Conservation (phyloP, 1,140 invertebrate species). For the Euwallacea fornicatus region DNA sequence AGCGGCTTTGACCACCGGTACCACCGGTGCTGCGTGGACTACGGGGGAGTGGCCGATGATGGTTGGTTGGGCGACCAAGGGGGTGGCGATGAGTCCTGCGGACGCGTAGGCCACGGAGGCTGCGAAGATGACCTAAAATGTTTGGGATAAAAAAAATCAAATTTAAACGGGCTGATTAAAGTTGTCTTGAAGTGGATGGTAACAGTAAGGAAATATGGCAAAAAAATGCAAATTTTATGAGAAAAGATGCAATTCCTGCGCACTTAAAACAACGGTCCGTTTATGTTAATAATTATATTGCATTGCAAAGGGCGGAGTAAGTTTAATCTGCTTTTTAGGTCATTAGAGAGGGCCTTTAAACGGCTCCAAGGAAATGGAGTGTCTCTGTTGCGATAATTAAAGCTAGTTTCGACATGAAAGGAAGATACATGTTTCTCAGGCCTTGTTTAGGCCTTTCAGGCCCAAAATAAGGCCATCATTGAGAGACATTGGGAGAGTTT, state of each 20-base stretch:
- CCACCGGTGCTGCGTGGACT: constrained; percentile 48
- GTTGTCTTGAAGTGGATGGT: background rate
- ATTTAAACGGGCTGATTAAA: background rate
- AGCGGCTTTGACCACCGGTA: background rate
- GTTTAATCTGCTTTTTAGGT: too few species aligned
- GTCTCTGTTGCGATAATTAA: too few species aligned
- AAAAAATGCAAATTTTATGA: background rate
- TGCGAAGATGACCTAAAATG: constrained; percentile 55
- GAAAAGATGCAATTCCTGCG: background rate
- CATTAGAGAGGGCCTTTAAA: too few species aligned
- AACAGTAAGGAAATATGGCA: background rate
- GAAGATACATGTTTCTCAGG: too few species aligned
- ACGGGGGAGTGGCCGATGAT: constrained; percentile 47
- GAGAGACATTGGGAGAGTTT: background rate
- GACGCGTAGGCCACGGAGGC: constrained; percentile 59
- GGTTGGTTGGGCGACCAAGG: constrained; percentile 37
- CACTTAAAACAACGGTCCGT: background rate
- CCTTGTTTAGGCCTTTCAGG: background rate
- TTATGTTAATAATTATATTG: too few species aligned
- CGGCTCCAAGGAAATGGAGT: too few species aligned
- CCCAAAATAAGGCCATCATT: background rate
- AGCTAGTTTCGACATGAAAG: too few species aligned
- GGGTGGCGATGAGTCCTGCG: constrained; percentile 53
- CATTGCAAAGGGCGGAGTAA: too few species aligned
- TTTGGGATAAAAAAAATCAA: background rate